These are phyloP conservation scores for Leptinotarsa texana DNA, from an alignment of 1,140 invertebrate species.

Conservation along the genomic window DNA sequence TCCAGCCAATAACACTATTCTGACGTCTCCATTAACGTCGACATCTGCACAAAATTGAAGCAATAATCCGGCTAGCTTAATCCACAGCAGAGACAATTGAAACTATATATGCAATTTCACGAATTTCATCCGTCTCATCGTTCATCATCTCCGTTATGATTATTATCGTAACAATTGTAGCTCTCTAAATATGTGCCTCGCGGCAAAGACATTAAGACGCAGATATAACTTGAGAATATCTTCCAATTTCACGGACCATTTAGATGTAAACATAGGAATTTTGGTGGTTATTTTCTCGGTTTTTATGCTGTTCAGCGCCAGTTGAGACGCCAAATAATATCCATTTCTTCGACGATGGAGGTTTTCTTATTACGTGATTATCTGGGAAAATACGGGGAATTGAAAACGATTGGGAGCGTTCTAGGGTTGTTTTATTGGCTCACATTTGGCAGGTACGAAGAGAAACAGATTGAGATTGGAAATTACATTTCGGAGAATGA, in stretches of 20 bases:
- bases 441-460: no score
- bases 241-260: slow-evolving; percentile 1
- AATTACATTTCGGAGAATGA: no score
- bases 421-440: no score
- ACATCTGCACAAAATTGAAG: neutral
- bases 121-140: neutral
- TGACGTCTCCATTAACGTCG: neutral
- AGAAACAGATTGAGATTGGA: no score
- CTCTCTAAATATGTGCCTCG: neutral
- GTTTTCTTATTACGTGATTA: no score
- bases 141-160: neutral
- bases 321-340: neutral
- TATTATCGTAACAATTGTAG: slow-evolving; percentile 2
- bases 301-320: neutral
- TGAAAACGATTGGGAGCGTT: no score
- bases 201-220: neutral
- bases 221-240: slow-evolving; percentile 4
- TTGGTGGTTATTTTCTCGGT: neutral
- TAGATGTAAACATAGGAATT: neutral
- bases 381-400: no score
- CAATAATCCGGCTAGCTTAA: neutral
- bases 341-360: no score
- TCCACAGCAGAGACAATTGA: neutral
- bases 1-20: no score
- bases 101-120: neutral